Evolutionary conservation across 2,113 vertebrate genomes (phyloP).

Genomic region (Papio anubis): DNA sequence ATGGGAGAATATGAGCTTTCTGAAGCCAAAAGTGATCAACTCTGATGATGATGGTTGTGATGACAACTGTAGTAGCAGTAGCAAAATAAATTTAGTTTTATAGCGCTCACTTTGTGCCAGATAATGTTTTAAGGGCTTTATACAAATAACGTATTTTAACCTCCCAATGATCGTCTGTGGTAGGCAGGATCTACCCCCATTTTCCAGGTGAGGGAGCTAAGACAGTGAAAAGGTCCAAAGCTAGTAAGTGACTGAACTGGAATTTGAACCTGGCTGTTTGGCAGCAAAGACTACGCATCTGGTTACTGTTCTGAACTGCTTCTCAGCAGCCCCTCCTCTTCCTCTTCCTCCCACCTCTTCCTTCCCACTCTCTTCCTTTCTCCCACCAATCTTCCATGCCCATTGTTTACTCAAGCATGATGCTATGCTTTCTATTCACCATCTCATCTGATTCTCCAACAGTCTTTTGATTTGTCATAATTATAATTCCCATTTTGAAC

Average conservation of each 20-base stretch:
- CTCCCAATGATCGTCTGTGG: neutral
- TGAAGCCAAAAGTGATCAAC: neutral
- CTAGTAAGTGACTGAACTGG: neutral
- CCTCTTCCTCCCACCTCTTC: neutral
- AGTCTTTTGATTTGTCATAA: neutral
- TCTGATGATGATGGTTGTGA: neutral
- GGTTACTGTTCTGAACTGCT: neutral
- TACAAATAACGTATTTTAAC: neutral
- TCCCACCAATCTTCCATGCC: neutral
- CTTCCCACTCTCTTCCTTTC: neutral
- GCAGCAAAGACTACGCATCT: neutral
- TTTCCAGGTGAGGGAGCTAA: neutral
- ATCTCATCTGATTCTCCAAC: neutral
- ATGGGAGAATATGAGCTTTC: neutral
- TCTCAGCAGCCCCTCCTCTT: neutral
- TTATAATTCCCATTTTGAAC: neutral
- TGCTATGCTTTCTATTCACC: neutral
- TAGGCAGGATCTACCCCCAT: neutral
- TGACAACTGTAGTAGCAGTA: neutral
- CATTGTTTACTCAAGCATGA: neutral
- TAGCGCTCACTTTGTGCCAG: neutral
- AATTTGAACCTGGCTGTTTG: neutral
- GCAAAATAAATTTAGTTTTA: neutral
- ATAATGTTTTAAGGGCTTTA: neutral
- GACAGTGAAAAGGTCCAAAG: neutral